These are phyloP conservation scores for Zaprionus inermis DNA, from an alignment of 1,140 invertebrate species.

Conservation along the genomic window DNA sequence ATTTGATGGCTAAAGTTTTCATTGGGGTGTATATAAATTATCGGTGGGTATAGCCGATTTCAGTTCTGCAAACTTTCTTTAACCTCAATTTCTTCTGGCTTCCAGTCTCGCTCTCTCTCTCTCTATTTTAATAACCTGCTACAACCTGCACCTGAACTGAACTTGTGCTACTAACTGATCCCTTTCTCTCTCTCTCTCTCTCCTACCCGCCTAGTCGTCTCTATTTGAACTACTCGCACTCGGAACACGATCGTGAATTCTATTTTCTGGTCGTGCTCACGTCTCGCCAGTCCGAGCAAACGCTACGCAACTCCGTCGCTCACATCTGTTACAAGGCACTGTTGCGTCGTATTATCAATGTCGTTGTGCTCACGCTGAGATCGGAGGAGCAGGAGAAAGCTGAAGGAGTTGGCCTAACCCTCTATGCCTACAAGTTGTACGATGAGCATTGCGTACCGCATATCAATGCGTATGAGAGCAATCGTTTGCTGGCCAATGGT, in stretches of 20 bases:
- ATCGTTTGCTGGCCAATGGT: constrained; percentile 24
- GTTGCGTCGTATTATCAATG: constrained; percentile 32
- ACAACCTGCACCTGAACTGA: neutral
- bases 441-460: constrained; percentile 27
- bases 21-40: no score
- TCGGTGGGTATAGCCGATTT: no score
- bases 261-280: constrained; percentile 58
- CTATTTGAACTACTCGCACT: constrained; percentile 21
- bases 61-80: no score
- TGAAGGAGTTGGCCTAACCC: neutral
- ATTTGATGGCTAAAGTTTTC: no score
- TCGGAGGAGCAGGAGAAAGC: constrained; percentile 10
- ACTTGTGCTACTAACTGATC: neutral
- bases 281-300: neutral
- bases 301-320: neutral
- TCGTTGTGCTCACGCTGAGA: constrained; percentile 48
- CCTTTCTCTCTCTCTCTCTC: neutral
- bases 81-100: no score
- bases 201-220: constrained; percentile 12
- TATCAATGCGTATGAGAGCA: constrained; percentile 30
- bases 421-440: constrained; percentile 53
- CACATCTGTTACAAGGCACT: constrained; percentile 33
- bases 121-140: neutral
- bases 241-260: constrained; percentile 46
- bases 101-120: neutral